These are phyloP conservation scores for Formica aserva DNA, from an alignment of 2,888 invertebrate genomes.

Conservation along the genomic window DNA sequence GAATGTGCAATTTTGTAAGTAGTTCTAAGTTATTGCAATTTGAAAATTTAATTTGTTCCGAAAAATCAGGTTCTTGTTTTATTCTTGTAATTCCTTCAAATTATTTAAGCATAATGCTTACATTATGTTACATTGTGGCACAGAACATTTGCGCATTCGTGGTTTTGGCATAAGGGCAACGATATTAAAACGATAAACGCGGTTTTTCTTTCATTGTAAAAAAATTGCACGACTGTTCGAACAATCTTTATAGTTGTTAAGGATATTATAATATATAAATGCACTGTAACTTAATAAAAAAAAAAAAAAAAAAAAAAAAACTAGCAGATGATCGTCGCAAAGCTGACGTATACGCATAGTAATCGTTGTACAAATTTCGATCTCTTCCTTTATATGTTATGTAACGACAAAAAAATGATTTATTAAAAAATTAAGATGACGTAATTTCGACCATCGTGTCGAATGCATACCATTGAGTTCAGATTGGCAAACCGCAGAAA, in stretches of 20 bases:
- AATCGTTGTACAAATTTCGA: constrained; percentile 1
- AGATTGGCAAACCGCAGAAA: constrained; percentile 29
- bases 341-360: constrained; percentile 24
- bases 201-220: neutral
- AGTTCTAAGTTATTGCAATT: too few relatives aligned
- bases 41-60: too few relatives aligned
- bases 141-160: too few relatives aligned
- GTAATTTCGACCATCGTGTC: neutral
- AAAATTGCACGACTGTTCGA: neutral
- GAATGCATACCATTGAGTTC: neutral
- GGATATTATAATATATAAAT: constrained; percentile 21
- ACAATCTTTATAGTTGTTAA: constrained; percentile 35
- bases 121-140: too few relatives aligned
- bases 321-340: constrained; percentile 10
- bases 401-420: constrained; percentile 31
- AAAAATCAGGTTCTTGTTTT: too few relatives aligned
- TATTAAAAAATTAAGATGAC: neutral
- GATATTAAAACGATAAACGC: neutral
- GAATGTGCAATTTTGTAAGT: too few relatives aligned
- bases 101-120: too few relatives aligned
- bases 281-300: constrained; percentile 41
- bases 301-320: neutral
- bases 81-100: too few relatives aligned
- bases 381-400: neutral
- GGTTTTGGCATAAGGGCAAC: too few relatives aligned